phyloP scores from a whole-genome alignment of 1,140 invertebrate species.

The Ceratitis capitata region DNA sequence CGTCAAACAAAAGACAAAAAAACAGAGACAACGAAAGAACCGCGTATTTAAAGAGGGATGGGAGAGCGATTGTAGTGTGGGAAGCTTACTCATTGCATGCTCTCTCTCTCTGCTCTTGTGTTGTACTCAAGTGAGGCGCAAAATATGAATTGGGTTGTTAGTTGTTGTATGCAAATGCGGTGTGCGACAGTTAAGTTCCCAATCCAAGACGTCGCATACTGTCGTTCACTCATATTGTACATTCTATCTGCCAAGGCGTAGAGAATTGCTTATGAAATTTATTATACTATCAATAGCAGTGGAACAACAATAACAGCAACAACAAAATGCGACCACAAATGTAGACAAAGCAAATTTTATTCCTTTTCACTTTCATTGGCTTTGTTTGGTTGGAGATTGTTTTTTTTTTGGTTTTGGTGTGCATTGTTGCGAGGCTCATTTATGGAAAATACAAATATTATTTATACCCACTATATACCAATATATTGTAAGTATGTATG shows the following conservation, averaged over 20 bases:
- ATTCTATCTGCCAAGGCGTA: not conserved
- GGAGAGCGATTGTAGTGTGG: no score
- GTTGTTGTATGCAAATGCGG: not conserved
- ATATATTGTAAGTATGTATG: not conserved
- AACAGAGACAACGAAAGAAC: not conserved
- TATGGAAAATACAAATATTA: not conserved
- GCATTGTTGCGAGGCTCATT: not conserved
- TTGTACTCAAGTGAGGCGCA: not conserved
- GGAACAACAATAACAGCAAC: not conserved
- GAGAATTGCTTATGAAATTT: conserved; percentile 32
- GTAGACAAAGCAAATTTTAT: not conserved
- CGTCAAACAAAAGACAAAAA: not conserved
- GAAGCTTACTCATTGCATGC: no score
- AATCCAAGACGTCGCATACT: not conserved
- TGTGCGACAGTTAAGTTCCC: not conserved
- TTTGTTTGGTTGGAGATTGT: not conserved
- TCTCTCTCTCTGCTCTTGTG: not conserved
- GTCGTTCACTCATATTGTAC: not conserved
- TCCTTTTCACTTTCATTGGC: not conserved
- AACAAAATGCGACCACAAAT: not conserved
- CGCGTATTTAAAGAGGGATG: no score
- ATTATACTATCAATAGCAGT: conserved; percentile 18
- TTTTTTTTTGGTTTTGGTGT: not conserved
- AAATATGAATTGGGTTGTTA: not conserved
- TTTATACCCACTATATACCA: not conserved